Evolutionary conservation across 2,113 vertebrate genomes (phyloP).

Genomic region (Psilopogon haemacephalus): DNA sequence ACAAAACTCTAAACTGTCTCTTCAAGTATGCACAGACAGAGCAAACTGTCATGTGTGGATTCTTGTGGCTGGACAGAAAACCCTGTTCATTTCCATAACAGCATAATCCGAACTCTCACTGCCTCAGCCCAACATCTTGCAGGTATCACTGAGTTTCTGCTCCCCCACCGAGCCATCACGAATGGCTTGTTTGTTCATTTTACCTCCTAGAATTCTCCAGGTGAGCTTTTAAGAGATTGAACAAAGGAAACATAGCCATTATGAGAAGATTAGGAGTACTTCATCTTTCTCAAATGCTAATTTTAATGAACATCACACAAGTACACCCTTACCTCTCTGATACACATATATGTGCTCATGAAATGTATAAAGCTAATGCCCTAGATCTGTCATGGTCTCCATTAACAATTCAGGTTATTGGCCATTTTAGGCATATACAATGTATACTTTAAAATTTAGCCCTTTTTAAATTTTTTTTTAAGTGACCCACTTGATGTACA

Average conservation of each 20-base stretch:
- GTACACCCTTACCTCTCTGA: not conserved
- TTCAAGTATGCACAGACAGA: not conserved
- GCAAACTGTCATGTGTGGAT: not conserved
- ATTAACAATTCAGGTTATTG: conserved; percentile 1
- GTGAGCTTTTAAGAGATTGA: not conserved
- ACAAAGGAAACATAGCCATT: not conserved
- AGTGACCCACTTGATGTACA: not conserved
- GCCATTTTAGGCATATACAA: not conserved
- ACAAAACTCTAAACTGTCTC: not conserved
- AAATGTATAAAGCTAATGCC: not conserved
- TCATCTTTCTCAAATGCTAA: not conserved
- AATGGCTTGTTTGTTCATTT: not conserved
- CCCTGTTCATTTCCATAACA: not conserved
- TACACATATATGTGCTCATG: not conserved
- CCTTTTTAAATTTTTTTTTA: not conserved
- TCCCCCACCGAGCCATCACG: not conserved
- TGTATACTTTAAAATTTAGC: not conserved
- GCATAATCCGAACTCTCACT: not conserved
- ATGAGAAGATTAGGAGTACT: not conserved
- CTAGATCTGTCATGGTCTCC: not conserved
- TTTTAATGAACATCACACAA: not conserved
- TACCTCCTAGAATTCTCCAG: not conserved
- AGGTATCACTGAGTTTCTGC: not conserved
- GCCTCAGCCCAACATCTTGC: not conserved
- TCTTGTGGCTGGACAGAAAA: not conserved